These are phyloP conservation scores for Zalophus californianus DNA, from an alignment of 2,797 vertebrate species.

Conservation along the genomic window DNA sequence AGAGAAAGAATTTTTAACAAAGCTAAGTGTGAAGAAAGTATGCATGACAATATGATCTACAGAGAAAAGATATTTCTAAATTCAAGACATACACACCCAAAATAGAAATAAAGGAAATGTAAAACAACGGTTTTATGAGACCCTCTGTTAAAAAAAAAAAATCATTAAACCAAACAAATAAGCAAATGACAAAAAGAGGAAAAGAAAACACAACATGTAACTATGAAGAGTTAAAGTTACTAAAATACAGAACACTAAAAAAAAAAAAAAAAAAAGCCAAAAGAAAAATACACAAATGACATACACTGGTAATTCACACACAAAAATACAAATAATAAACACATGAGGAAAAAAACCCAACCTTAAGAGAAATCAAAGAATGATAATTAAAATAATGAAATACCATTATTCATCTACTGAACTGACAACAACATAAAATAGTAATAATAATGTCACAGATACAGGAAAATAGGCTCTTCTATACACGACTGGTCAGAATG, in stretches of 20 bases:
- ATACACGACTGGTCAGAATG: neutral
- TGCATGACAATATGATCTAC: neutral
- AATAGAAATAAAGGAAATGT: conserved; percentile 14
- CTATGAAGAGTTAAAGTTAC: neutral
- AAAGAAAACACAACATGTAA: conserved; percentile 1
- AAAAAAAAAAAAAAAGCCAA: neutral
- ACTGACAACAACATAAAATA: conserved; percentile 41
- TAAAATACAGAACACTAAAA: neutral
- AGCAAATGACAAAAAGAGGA: conserved; percentile 12
- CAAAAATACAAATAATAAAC: neutral
- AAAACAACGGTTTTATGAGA: neutral
- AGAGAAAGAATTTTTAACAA: conserved; percentile 17
- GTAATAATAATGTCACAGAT: neutral
- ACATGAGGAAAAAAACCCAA: neutral
- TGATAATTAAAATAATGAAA: neutral
- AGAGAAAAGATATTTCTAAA: neutral
- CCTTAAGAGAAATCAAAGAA: neutral
- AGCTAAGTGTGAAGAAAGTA: neutral
- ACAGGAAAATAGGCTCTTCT: neutral
- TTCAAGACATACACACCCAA: neutral
- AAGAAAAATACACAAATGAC: neutral
- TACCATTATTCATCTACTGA: neutral
- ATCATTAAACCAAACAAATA: conserved; percentile 38
- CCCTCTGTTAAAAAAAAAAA: neutral
- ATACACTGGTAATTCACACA: neutral